Conservation (phyloP, 2,113 vertebrate species). For the Macquaria australasica region DNA sequence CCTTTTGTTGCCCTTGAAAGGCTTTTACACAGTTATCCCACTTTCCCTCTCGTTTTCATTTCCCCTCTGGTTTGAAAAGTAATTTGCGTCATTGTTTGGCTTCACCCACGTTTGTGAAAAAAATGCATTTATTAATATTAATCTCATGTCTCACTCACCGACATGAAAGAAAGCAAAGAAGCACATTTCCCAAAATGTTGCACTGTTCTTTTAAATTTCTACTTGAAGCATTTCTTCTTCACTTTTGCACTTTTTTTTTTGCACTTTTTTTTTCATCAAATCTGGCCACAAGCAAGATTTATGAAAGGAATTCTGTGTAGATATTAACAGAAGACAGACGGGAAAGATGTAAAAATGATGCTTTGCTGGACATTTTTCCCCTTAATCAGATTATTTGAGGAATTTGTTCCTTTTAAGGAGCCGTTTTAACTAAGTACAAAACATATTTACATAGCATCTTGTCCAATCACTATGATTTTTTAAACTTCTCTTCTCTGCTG, state of each 20-base stretch:
- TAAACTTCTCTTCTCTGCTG: not conserved
- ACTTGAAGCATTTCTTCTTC: no score
- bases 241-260: not conserved
- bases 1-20: conserved; percentile 21
- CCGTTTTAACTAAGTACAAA: not conserved
- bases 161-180: not conserved
- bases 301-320: not conserved
- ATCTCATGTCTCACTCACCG: not conserved
- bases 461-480: not conserved
- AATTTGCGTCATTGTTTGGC: not conserved
- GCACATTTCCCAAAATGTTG: not conserved
- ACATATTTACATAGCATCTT: not conserved
- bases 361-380: not conserved
- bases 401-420: not conserved
- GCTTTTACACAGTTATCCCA: not conserved
- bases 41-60: conserved; percentile 16
- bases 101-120: no score
- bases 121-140: not conserved
- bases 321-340: no score
- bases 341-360: not conserved
- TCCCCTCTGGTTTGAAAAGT: not conserved
- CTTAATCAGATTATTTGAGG: conserved; percentile 18
- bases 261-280: not conserved
- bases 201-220: not conserved
- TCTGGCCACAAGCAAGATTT: not conserved